Conservation (phyloP, 2,113 vertebrate species). For the Erinaceus europaeus region DNA sequence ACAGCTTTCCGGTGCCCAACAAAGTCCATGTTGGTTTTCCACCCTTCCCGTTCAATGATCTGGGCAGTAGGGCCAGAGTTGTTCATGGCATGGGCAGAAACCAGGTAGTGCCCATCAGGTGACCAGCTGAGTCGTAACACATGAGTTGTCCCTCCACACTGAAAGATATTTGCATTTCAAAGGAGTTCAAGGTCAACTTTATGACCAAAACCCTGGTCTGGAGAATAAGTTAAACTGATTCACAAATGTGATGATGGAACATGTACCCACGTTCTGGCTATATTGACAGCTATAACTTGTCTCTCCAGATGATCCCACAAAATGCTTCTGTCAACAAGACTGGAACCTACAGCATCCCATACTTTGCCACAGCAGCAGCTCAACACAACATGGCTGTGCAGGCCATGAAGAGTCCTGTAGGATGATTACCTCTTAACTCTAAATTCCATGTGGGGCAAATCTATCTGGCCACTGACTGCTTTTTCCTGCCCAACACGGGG, state of each 20-base stretch:
- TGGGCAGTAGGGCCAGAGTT: slow-evolving; percentile 98
- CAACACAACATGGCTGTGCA: not conserved
- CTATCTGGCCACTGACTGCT: not conserved
- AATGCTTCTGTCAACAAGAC: not conserved
- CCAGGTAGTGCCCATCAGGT: slow-evolving; percentile 97
- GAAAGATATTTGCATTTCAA: slow-evolving; percentile 44
- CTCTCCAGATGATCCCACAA: not conserved
- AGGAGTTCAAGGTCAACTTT: not conserved
- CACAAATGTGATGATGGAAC: not conserved
- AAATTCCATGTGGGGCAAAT: not conserved
- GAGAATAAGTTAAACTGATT: not conserved
- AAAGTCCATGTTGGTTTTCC: slow-evolving; percentile 99
- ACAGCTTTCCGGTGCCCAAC: slow-evolving; percentile 98
- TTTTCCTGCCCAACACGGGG: not conserved
- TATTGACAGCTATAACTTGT: not conserved
- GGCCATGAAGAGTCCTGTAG: not conserved
- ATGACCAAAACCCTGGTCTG: not conserved
- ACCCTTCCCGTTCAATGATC: slow-evolving; percentile 97
- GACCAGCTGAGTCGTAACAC: slow-evolving; percentile 98
- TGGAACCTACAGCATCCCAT: too few relatives aligned
- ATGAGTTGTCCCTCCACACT: slow-evolving; percentile 98
- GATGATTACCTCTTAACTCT: not conserved
- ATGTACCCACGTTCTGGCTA: not conserved
- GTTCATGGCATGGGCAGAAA: slow-evolving; percentile 99
- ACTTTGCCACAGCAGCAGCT: too few relatives aligned